Base-by-base conservation (phyloP, 1,140 invertebrate species). In the Papilio xuthus region DNA sequence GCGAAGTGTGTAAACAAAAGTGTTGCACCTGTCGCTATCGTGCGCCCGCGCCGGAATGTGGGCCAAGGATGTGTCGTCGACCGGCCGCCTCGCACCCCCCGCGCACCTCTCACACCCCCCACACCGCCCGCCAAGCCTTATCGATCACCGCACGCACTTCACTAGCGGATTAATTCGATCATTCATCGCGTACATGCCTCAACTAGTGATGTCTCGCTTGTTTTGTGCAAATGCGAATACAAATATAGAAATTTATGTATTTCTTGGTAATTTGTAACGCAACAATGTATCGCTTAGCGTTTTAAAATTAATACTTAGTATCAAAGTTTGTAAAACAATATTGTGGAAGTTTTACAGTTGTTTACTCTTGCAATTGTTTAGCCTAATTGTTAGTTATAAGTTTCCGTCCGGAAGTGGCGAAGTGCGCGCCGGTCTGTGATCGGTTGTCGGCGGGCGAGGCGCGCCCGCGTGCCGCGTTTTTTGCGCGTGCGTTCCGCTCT, bases 31-130 rank as follows among this genome's bases (percentile, higher is more conserved):
- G 70, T 41, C 67, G 15, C 18, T 71, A 41, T 41, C 67, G 26
- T 13, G 67, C 67, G 67, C 26, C 67, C 28, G 67, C 67, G 70
- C 70, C 37, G 70, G 70, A 71, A 71, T 71, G 70, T 71, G 70
- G 70, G 70, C 70, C 70, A 71, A 71, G 69, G 69, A 71, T 71
- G 37, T 41, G 69, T 71, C 69, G 69, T 41, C 69, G 69, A 71
- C 28, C 69, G 53, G 53, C 53, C 53, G 53, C 20, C 53, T 6
- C 53, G 0, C 53, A 4, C n/a, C 56, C 9, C 56, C 20, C 56
- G 47, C 20, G 23, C 56, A 2, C 8, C 56, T 10, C 20, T 1
- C 20, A 4, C 56, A 3, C 56, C 56, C 56, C 56, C 23, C 20
- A 15, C 56, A 1, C 47, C 2, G 53, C 37, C 37, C 37, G 6